Percentiles rank a stretch among this genome's conserved stretches.
These are phyloP conservation scores for Hippopotamyrus pictus DNA, from an alignment of 2,797 vertebrate genomes.

Conservation along the genomic window DNA sequence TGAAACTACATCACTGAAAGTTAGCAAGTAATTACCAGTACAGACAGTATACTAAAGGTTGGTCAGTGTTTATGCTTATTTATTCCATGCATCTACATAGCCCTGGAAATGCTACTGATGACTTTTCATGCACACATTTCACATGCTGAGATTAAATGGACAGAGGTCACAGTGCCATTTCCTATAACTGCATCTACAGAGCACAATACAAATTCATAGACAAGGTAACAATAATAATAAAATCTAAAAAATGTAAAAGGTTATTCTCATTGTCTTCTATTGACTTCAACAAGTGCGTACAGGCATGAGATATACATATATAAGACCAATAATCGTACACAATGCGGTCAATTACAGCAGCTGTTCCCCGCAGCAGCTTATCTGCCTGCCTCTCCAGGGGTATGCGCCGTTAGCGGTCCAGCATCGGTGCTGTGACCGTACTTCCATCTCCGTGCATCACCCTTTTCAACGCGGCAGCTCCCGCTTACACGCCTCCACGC, in stretches of 20 bases:
- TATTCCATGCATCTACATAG: neutral
- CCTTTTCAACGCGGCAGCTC: neutral
- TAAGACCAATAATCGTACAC: neutral
- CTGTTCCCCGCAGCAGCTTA: neutral
- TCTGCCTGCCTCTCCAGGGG: neutral
- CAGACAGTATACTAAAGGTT: neutral
- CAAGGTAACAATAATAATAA: neutral
- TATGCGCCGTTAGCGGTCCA: neutral
- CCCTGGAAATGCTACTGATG: neutral
- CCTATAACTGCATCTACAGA: neutral
- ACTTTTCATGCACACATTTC: conserved; percentile 7
- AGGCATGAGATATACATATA: neutral
- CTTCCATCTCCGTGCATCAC: neutral
- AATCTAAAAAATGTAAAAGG: neutral
- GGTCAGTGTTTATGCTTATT: conserved; percentile 20
- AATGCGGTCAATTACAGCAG: neutral
- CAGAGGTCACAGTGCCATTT: neutral
- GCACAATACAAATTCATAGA: neutral
- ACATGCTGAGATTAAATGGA: neutral
- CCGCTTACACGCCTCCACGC: neutral
- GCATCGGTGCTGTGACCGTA: neutral
- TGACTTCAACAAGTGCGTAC: neutral
- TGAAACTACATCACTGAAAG: conserved; percentile 17
- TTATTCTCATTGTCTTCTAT: neutral
- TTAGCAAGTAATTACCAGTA: conserved; percentile 11